Evolutionary conservation across 2,113 vertebrate genomes (phyloP).

Genomic region (Syngnathoides biaculeatus): DNA sequence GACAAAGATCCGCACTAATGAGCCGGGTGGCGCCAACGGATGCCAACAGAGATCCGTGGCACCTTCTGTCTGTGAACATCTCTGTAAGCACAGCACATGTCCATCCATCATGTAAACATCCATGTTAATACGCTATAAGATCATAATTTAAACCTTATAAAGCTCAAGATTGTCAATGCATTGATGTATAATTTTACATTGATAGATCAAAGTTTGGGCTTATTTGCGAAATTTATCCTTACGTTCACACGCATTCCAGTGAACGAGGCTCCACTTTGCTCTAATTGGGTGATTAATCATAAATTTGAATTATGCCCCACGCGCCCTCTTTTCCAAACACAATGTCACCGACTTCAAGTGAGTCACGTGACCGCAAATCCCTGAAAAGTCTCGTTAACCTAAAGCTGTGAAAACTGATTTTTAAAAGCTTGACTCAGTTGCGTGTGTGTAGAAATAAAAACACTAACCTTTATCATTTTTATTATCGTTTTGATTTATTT

Average conservation of each 20-base stretch:
- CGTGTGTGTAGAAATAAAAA: no score
- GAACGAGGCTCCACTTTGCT: conserved; percentile 53
- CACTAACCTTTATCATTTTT: no score
- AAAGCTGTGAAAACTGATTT: no score
- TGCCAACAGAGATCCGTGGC: conserved; percentile 14
- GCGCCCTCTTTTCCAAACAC: neutral
- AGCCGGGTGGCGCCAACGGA: conserved; percentile 39
- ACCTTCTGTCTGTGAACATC: conserved; percentile 26
- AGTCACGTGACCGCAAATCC: neutral
- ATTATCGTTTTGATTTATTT: neutral
- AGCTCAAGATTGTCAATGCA: no score
- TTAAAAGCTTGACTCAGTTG: no score
- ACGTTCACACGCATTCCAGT: conserved; percentile 13
- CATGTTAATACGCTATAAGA: no score
- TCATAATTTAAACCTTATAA: no score
- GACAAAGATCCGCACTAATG: conserved; percentile 37
- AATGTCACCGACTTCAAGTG: neutral
- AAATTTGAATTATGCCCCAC: neutral
- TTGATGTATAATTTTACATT: no score
- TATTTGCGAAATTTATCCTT: neutral
- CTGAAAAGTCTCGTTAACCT: no score
- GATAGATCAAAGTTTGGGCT: no score
- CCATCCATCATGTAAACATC: neutral
- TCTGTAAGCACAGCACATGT: no score
- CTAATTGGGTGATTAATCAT: conserved; percentile 50